Percentiles rank a stretch among this genome's conserved stretches.
Evolutionary conservation across 2,113 vertebrate species (phyloP).

Genomic region (Seriola quinqueradiata): DNA sequence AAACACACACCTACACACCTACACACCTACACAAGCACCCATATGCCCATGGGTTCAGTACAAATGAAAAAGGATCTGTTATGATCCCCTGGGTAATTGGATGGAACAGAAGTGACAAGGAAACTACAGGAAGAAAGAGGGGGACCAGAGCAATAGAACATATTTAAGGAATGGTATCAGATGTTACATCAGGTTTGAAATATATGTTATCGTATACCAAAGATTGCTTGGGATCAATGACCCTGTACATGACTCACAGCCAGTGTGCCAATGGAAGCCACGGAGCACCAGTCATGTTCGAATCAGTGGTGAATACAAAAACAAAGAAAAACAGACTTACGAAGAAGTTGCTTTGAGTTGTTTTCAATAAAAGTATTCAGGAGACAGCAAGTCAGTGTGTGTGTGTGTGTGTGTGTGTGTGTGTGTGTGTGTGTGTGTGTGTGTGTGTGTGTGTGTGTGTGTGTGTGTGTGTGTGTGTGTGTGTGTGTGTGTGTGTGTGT

Average conservation of each 20-base stretch:
- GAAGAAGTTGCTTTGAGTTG: constrained; percentile 5
- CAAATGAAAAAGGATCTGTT: constrained; percentile 64
- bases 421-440: background rate
- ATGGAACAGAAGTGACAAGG: constrained; percentile 32
- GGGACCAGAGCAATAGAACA: constrained; percentile 15
- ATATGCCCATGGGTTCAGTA: constrained; percentile 21
- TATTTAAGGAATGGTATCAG: constrained; percentile 15
- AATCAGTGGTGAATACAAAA: background rate
- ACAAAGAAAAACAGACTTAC: background rate
- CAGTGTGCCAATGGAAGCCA: background rate
- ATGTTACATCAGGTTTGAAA: constrained; percentile 47
- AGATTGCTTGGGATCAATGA: constrained; percentile 14
- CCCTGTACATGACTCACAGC: background rate
- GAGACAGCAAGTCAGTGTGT: background rate
- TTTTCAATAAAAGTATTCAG: constrained; percentile 9
- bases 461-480: constrained; percentile 6
- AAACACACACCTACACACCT: constrained; percentile 21
- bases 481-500: background rate
- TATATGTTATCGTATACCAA: background rate
- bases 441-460: background rate
- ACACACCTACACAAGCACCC: constrained; percentile 4
- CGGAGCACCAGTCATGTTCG: background rate
- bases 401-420: constrained; percentile 5
- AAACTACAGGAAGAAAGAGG: constrained; percentile 17
- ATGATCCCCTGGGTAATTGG: constrained; percentile 57